phyloP scores from a whole-genome alignment of 2,888 invertebrate genomes.

The Chrysina gloriosa region DNA sequence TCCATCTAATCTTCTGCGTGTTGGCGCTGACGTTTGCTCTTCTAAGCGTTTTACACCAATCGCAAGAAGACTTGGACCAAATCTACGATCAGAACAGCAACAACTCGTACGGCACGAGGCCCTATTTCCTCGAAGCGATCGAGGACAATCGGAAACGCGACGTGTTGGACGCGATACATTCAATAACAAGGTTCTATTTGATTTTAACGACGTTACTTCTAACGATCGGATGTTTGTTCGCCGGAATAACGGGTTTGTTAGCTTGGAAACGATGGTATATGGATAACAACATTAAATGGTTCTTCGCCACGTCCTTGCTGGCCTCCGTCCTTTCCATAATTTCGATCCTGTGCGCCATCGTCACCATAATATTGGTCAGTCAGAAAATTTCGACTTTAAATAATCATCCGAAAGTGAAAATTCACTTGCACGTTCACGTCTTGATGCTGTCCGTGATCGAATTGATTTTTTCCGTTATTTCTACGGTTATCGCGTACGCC shows the following conservation, averaged over 20 bases:
- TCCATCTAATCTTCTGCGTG: conserved; percentile 72
- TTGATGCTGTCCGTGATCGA: conserved; percentile 71
- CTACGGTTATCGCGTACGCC: conserved; percentile 70
- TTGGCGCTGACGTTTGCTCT: conserved; percentile 71
- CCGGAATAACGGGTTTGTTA: conserved; percentile 69
- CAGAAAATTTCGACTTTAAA: conserved; percentile 8
- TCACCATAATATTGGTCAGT: conserved; percentile 34
- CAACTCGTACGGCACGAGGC: conserved; percentile 3
- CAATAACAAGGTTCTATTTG: conserved; percentile 17
- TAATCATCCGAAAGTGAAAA: conserved; percentile 14
- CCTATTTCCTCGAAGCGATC: conserved; percentile 6
- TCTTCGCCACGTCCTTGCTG: conserved; percentile 70
- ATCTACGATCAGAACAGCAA: conserved; percentile 14
- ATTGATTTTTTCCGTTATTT: conserved; percentile 71
- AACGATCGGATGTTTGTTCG: conserved; percentile 66
- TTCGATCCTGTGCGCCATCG: conserved; percentile 39
- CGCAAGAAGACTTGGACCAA: conserved; percentile 26
- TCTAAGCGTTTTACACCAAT: conserved; percentile 61
- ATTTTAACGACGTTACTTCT: conserved; percentile 27
- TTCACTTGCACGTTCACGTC: conserved; percentile 68
- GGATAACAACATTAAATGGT: conserved; percentile 73
- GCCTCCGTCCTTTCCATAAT: conserved; percentile 64
- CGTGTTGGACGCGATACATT: neutral
- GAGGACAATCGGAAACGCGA: neutral
- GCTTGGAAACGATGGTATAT: conserved; percentile 77